phyloP scores from a whole-genome alignment of 2,888 invertebrate species.

The Horisme vitalbata region DNA sequence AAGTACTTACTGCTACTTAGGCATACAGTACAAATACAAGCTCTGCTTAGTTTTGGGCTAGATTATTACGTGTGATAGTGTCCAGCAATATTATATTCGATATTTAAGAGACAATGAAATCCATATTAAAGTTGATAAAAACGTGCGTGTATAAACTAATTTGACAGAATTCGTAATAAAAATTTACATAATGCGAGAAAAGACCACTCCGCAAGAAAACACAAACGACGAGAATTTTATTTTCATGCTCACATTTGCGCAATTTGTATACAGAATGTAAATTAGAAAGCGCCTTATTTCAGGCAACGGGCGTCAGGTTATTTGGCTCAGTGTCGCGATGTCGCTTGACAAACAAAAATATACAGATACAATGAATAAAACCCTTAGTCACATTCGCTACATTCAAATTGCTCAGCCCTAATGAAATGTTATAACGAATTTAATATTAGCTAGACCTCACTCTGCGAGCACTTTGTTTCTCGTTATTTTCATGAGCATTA shows the following conservation, averaged over 20 bases:
- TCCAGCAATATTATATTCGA: constrained; percentile 4
- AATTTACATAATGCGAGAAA: constrained; percentile 76
- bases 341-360: constrained; percentile 60
- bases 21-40: too few species aligned
- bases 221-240: constrained; percentile 77
- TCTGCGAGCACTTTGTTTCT: constrained; percentile 12
- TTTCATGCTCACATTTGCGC: constrained; percentile 77
- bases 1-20: too few species aligned
- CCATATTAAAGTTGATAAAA: constrained; percentile 54
- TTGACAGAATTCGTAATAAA: constrained; percentile 71
- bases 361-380: constrained; percentile 55
- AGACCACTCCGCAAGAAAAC: constrained; percentile 70
- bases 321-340: constrained; percentile 68
- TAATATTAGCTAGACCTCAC: constrained; percentile 33
- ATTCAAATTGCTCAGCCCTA: constrained; percentile 50
- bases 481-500: constrained; percentile 25
- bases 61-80: too few species aligned
- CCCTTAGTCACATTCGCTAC: constrained; percentile 58
- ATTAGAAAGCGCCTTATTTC: constrained; percentile 78
- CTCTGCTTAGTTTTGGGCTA: too few species aligned
- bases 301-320: constrained; percentile 68
- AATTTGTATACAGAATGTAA: constrained; percentile 81
- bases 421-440: constrained; percentile 53
- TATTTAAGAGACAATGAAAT: constrained; percentile 38
- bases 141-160: constrained; percentile 67